phyloP scores from a whole-genome alignment of 2,113 vertebrate species.

The Callionymus lyra region DNA sequence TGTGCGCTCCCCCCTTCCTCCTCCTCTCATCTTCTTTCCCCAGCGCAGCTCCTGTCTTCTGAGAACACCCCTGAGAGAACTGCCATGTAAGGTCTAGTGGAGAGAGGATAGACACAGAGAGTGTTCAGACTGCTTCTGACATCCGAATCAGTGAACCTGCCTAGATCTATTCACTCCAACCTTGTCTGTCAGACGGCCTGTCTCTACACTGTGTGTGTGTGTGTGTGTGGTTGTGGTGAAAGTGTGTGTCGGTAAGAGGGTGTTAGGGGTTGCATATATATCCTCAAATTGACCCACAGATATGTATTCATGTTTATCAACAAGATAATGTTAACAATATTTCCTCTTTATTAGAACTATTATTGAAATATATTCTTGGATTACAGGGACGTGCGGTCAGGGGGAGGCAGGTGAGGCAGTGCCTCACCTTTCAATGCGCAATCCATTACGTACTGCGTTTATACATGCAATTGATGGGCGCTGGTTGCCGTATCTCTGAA shows the following conservation, averaged over 20 bases:
- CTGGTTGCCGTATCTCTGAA: no score
- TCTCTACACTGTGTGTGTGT: constrained; percentile 17
- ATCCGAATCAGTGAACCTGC: constrained; percentile 58
- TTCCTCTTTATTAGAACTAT: no score
- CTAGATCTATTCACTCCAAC: constrained; percentile 54
- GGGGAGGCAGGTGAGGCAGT: no score
- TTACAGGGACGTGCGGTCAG: no score
- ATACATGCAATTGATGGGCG: no score
- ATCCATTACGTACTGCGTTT: no score
- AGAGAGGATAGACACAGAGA: constrained; percentile 56
- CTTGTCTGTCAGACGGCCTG: constrained; percentile 47
- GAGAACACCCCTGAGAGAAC: constrained; percentile 54
- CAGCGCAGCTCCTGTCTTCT: constrained; percentile 44
- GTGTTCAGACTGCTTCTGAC: constrained; percentile 54
- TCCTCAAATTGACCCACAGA: no score
- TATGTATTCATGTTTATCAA: no score
- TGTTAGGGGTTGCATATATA: background rate
- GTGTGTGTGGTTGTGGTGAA: constrained; percentile 10
- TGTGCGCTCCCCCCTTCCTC: background rate
- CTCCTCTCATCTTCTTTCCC: constrained; percentile 9
- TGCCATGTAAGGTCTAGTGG: constrained; percentile 65
- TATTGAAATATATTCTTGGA: no score
- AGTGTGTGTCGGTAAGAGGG: constrained; percentile 19
- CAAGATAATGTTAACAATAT: no score
- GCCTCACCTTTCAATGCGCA: no score